A percentile compares a stretch with the other conserved stretches of the same genome.
Conservation (phyloP, 2,888 invertebrate genomes). For the Yponomeuta cagnagella region DNA sequence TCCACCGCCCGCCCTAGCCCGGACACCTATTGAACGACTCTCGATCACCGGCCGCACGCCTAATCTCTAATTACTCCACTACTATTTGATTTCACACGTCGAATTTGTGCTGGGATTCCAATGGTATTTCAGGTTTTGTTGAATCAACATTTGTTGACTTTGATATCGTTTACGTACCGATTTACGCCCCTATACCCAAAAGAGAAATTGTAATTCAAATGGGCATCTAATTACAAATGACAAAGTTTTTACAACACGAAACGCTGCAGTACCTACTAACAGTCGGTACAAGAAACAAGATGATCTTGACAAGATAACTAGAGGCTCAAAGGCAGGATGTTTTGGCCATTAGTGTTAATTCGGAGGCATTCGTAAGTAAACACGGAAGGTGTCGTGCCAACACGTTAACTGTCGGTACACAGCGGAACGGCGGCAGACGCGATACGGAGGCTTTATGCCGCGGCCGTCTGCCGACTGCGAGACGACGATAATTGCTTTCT, state of each 20-base stretch:
- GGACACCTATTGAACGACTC: slow-evolving; percentile 18
- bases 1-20: slow-evolving; percentile 13
- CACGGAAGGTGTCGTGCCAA: neutral
- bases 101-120: neutral
- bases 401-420: slow-evolving; percentile 20
- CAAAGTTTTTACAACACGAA: no score
- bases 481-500: slow-evolving; percentile 49
- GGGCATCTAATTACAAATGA: no score
- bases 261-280: no score
- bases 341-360: slow-evolving; percentile 2
- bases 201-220: no score
- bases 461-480: slow-evolving; percentile 24
- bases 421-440: slow-evolving; percentile 18
- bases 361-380: neutral
- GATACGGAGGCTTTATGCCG: slow-evolving; percentile 28
- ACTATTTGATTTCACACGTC: slow-evolving; percentile 31
- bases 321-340: neutral
- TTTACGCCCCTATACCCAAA: no score
- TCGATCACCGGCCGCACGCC: slow-evolving; percentile 37
- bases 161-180: no score
- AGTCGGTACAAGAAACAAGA: neutral
- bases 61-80: slow-evolving; percentile 59
- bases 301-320: neutral
- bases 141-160: no score
- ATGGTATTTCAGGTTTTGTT: neutral